phyloP scores from a whole-genome alignment of 1,140 invertebrate species.

The Aphis gossypii region DNA sequence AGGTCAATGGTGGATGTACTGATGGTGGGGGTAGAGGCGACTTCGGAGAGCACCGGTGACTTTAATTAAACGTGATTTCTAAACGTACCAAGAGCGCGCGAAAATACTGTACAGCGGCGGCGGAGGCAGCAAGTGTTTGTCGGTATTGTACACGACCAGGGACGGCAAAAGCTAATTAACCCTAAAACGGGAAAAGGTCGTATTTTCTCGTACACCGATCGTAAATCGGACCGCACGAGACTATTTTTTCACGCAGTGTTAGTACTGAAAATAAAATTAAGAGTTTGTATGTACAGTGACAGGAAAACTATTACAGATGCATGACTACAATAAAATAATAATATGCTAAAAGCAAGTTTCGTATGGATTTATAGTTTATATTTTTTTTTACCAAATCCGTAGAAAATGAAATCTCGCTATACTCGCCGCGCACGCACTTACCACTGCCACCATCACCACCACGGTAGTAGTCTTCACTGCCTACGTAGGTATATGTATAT shows the following conservation, averaged over 20 bases:
- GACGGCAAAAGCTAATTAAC: conserved; percentile 3
- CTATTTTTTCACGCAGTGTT: not conserved
- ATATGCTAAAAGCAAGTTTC: not conserved
- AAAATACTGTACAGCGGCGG: not conserved
- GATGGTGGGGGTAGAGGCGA: not conserved
- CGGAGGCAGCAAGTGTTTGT: not conserved
- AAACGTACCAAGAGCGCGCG: not conserved
- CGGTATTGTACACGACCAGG: not conserved
- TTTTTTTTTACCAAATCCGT: not conserved
- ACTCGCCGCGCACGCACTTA: not conserved
- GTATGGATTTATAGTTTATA: not conserved
- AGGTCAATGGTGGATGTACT: not conserved
- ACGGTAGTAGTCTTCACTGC: not conserved
- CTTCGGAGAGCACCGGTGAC: not conserved
- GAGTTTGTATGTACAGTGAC: not conserved
- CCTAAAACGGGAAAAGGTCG: not conserved
- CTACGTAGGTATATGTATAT: not conserved
- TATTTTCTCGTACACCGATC: not conserved
- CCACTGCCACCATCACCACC: no score
- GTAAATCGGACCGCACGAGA: not conserved
- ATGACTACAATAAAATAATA: not conserved
- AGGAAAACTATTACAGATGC: not conserved
- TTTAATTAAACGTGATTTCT: conserved; percentile 21
- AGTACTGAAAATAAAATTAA: not conserved
- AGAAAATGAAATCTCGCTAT: not conserved